phyloP scores from a whole-genome alignment of 2,888 invertebrate species.

The Serripes groenlandicus region DNA sequence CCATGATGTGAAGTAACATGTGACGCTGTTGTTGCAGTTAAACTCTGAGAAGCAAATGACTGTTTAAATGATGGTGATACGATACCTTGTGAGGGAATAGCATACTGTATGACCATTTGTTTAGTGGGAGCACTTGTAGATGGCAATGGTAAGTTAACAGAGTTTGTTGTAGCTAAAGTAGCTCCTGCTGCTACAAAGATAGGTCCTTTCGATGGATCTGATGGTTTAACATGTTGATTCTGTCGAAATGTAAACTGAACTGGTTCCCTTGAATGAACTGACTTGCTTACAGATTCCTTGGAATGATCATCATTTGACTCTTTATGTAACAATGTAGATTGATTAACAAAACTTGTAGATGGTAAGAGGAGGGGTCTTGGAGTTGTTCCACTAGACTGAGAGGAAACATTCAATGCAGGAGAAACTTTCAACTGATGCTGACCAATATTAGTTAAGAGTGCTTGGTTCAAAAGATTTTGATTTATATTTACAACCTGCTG shows the following conservation, averaged over 20 bases:
- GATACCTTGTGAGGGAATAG: constrained; percentile 14
- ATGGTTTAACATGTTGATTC: neutral
- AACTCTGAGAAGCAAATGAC: neutral
- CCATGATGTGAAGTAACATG: neutral
- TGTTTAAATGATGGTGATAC: neutral
- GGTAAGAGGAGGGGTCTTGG: neutral
- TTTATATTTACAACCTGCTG: constrained; percentile 23
- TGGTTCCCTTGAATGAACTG: neutral
- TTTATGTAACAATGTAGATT: neutral
- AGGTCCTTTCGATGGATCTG: neutral
- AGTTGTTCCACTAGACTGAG: neutral
- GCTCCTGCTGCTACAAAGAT: neutral
- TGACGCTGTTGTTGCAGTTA: neutral
- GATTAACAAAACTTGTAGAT: neutral
- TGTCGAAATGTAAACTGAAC: neutral
- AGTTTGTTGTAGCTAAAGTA: neutral
- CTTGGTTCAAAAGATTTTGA: constrained; percentile 18
- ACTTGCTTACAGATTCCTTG: neutral
- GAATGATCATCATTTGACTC: neutral
- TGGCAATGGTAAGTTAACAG: neutral
- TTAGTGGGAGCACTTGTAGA: neutral
- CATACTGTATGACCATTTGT: constrained; percentile 30
- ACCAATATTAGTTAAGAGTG: neutral
- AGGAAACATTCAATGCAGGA: neutral
- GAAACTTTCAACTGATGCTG: constrained; percentile 5